Evolutionary conservation across 2,113 vertebrate species (phyloP), one percentile per base, ranked within the genome.

Genomic region (Oryzias curvinotus): DNA sequence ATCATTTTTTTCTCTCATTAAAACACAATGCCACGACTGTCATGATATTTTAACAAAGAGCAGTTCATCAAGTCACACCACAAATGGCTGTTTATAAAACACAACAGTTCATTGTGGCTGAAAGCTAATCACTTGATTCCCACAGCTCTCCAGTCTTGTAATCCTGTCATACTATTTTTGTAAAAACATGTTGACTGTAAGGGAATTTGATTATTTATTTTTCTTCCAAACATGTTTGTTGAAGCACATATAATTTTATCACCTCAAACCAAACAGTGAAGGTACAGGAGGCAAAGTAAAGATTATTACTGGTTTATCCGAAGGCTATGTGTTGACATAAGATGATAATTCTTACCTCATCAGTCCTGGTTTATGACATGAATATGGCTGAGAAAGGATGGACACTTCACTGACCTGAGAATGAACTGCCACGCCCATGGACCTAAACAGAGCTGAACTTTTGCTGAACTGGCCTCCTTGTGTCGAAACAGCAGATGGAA

Each of bases 381-480:
- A 46, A 57, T 18, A 48, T 18, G 68, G 44, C 41, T 57, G 52
- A 46, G 68, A 62, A 69, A 52, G 52, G 61, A 70, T 28, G 70
- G 71, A 80, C 73, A 80, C 65, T 53, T 63, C 1, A 12, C 71
- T 90, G 89, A 90, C 87, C 89, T 77, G 59, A 67, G 80, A 62
- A 51, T 90, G 86, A 91, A 88, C 89, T 71, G 55, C 55, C 68
- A 44, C 61, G 75, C 52, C 65, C 78, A n/a, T 71, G 77, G 88
- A 86, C 85, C 75, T 82, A 82, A 91, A 85, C 85, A 85, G 52
- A 1, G 57, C 26, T 90, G 88, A 88, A 87, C 87, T 82, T 75
- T 64, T 18, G 28, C 62, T 88, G 87, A 91, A 90, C 87, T 65
- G 62, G 58, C 26, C 53, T 76, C 48, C 72, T 71, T 76, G 65